These are phyloP conservation scores for Nesometra sesokonis DNA, from an alignment of 35 echinoderm and acorn worm species.

Conservation along the genomic window DNA sequence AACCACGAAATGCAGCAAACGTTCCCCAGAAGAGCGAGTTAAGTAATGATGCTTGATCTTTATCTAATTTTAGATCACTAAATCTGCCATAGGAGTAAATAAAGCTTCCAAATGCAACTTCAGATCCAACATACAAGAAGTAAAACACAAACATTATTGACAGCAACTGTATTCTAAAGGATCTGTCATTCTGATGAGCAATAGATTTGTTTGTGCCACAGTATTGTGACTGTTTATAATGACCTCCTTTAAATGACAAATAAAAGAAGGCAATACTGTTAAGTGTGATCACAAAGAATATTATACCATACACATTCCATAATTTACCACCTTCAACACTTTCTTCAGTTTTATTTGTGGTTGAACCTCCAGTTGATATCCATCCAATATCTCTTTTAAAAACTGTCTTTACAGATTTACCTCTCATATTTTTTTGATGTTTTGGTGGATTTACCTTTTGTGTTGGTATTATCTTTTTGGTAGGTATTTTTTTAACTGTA, in stretches of 20 bases:
- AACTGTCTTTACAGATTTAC: too few relatives aligned
- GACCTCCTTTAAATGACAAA: neutral
- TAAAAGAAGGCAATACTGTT: neutral
- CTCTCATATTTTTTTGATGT: too few relatives aligned
- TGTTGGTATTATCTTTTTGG: too few relatives aligned
- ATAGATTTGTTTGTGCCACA: neutral
- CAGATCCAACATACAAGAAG: slow-evolving; percentile 68
- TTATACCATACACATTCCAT: neutral
- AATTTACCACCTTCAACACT: neutral
- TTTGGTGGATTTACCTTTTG: too few relatives aligned
- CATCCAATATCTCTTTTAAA: neutral
- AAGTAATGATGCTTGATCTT: slow-evolving; percentile 25
- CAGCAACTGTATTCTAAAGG: slow-evolving; percentile 33
- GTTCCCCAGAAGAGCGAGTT: slow-evolving; percentile 71
- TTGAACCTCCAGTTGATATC: neutral
- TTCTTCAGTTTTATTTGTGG: neutral
- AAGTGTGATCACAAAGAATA: neutral
- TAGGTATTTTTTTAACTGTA: too few relatives aligned
- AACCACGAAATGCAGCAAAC: slow-evolving; percentile 51
- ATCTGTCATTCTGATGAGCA: neutral
- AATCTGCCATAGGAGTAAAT: slow-evolving; percentile 43
- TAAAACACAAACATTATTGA: slow-evolving; percentile 65
- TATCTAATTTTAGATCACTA: neutral
- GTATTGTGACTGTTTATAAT: neutral
- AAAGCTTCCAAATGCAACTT: slow-evolving; percentile 68